Evolutionary conservation across 2,888 invertebrate species (phyloP), one percentile per base, ranked within the genome.

Genomic region (Noctua janthe): DNA sequence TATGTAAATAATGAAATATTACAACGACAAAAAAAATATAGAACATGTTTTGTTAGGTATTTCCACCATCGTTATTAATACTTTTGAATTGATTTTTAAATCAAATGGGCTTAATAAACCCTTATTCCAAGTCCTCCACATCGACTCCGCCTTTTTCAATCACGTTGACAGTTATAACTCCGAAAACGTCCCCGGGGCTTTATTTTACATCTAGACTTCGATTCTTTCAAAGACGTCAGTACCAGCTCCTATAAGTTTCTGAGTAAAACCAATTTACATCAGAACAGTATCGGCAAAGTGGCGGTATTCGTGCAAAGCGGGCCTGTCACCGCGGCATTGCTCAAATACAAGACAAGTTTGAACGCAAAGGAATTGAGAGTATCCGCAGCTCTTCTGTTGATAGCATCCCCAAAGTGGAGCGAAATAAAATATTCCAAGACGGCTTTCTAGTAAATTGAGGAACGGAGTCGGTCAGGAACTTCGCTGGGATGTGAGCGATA

Each of bases 381-480:
- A 73, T 66, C 83, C 72, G 51, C 74, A 75, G 87, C 86, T 79
- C 88, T 78, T 79, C 54, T 71, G 85, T 74, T 80, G 89, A 87
- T 89, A 87, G 77, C 43, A 76, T 87, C 67, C 80, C 76, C 72
- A 49, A 89, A 89, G 89, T 88, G 83, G 78, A 72, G 62, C 84
- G 70, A 80, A 81, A 88, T 90, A 90, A 90, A 87, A 89, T 90
- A 90, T 89, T 90, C 82, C 75, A 56, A 77, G 81, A 83, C 83
- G 74, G 86, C 89, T 89, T 82, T 89, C 88, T 84, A 86, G 78
- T 78, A 85, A 90, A 89, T 89, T 89, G 90, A 88, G 90, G 84
- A 76, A 80, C 82, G 71, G 66, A 82, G 62, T 78, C 78, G 80
- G 76, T 75, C 81, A 78, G 74, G 72, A 82, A 73, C 74, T 80